phyloP scores from a whole-genome alignment of 2,888 invertebrate genomes.

The Rhopalosiphum nymphaeae region DNA sequence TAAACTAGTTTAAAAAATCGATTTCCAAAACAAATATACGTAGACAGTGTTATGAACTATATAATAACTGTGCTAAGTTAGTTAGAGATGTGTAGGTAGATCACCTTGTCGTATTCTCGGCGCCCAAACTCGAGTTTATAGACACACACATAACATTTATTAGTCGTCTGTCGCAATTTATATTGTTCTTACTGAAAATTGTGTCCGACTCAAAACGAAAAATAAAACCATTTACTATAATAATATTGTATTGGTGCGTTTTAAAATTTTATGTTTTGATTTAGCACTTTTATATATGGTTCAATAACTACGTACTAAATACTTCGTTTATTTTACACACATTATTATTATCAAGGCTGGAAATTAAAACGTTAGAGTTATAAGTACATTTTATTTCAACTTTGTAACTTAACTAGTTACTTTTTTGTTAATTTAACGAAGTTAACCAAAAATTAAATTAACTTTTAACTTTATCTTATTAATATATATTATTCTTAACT shows the following conservation, averaged over 20 bases:
- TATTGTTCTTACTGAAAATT: neutral
- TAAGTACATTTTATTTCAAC: no score
- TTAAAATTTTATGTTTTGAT: neutral
- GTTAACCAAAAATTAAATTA: no score
- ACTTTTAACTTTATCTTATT: no score
- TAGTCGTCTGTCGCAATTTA: neutral
- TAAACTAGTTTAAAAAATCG: neutral
- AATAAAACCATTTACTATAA: neutral
- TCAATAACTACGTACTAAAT: neutral
- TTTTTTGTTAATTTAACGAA: no score
- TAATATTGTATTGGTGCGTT: neutral
- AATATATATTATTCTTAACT: no score
- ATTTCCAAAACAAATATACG: neutral
- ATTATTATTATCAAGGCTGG: neutral
- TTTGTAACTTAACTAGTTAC: no score
- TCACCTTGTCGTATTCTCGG: conserved; percentile 8
- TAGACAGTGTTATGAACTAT: neutral
- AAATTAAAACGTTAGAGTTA: no score
- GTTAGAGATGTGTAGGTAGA: conserved; percentile 7
- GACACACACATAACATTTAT: neutral
- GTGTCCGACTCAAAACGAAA: neutral
- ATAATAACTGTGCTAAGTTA: neutral
- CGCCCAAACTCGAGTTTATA: neutral
- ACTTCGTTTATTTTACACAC: neutral
- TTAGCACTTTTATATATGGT: neutral